These are phyloP conservation scores for Lathronympha strigana DNA, from an alignment of 2,888 invertebrate species.

Conservation along the genomic window DNA sequence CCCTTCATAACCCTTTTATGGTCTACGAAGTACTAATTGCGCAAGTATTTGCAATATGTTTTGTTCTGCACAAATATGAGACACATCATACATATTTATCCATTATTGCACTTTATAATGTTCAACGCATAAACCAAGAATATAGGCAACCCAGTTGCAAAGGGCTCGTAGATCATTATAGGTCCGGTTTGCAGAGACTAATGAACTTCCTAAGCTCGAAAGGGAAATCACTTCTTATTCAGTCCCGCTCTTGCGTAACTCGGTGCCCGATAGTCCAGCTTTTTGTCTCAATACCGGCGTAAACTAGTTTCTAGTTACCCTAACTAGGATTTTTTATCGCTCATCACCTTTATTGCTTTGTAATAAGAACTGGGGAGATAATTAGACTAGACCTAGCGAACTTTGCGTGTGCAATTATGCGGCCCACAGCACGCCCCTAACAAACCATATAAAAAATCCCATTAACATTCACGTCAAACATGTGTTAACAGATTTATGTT, in stretches of 20 bases:
- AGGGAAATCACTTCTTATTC: constrained; percentile 75
- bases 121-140: constrained; percentile 16
- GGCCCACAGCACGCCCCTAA: constrained; percentile 46
- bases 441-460: constrained; percentile 42
- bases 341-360: constrained; percentile 43
- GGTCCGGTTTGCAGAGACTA: constrained; percentile 65
- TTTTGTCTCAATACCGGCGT: constrained; percentile 68
- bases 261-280: constrained; percentile 62
- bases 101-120: constrained; percentile 9
- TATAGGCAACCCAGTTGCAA: constrained; percentile 20
- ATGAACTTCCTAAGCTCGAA: constrained; percentile 76
- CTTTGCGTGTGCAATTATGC: constrained; percentile 50
- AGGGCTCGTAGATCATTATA: constrained; percentile 38
- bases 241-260: constrained; percentile 77
- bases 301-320: constrained; percentile 53
- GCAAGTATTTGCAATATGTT: background rate
- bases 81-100: constrained; percentile 14
- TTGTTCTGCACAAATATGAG: background rate
- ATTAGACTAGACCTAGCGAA: constrained; percentile 28
- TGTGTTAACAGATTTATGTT: constrained; percentile 34
- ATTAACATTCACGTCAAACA: constrained; percentile 41
- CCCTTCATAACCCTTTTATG: background rate
- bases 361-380: constrained; percentile 41
- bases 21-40: constrained; percentile 6
- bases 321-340: constrained; percentile 50